Evolutionary conservation across 1,140 invertebrate species (phyloP), one percentile per base, ranked within the genome.

Genomic region (Trissolcus basalis): DNA sequence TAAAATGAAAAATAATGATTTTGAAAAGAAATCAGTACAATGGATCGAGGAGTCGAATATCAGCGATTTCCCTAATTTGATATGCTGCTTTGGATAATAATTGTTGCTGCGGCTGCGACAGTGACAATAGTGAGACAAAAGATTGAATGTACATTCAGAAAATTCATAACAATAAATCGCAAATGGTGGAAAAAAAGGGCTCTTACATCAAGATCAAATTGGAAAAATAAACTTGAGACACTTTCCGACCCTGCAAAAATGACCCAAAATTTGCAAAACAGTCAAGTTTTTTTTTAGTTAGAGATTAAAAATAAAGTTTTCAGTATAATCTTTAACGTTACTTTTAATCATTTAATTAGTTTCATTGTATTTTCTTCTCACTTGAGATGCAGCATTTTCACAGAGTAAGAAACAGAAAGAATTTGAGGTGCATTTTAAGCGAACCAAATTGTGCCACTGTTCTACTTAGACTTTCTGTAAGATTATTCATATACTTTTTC

Each of bases 371-470:
- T 27, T 27, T 55, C 11, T 16, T 39, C n/a, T 48, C 53, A 55
- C 48, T 65, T 65, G 58, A 43, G 59, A 65, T 51, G 19, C 55
- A 35, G 33, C 50, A 49, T 65, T 73, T 73, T 73, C 60, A 56
- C 70, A 55, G 61, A 56, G 61, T 60, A 45, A 67, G 61, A 67
- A 64, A 73, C 45, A 73, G 41, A 49, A 67, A 64, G 55, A 60
- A 61, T 67, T 64, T 64, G 36, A 55, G 47, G 70, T 73, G 70
- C 70, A 60, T 54, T 73, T 73, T 61, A 73, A 73, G 70, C 70
- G 70, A 73, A 65, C 55, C 69, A 73, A 74, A 74, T 74, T 74
- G 71, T 74, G 71, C 63, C 71, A 74, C 61, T 68, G 71, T 67
- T 60, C 63, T 74, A 74, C 70, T 65, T 61, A 55, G 48, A 44